These are phyloP conservation scores for Conops quadrifasciatus DNA, from an alignment of 2,888 invertebrate species.

Conservation along the genomic window DNA sequence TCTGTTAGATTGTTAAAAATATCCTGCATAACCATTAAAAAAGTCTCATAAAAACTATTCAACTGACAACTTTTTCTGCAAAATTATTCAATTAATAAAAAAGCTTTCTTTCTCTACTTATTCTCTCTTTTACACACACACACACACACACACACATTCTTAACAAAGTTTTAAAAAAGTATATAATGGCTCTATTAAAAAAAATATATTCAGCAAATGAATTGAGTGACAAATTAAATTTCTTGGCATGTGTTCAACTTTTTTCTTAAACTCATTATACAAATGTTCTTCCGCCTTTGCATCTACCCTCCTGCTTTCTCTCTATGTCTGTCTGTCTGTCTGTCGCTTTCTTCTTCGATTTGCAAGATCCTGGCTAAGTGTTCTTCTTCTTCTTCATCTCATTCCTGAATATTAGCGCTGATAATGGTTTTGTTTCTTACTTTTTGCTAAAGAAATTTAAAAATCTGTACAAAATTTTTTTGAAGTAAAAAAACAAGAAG, in stretches of 20 bases:
- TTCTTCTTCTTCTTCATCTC: background rate
- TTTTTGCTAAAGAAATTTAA: too few relatives aligned
- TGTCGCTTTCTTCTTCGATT: background rate
- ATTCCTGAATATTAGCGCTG: constrained; percentile 4
- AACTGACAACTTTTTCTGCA: too few relatives aligned
- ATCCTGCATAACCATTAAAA: too few relatives aligned
- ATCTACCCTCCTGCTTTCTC: background rate
- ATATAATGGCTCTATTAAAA: background rate
- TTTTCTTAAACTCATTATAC: background rate
- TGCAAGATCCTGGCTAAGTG: background rate
- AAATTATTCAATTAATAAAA: too few relatives aligned
- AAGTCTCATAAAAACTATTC: too few relatives aligned
- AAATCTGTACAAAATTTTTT: too few relatives aligned
- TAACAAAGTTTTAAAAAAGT: background rate
- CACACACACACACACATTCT: too few relatives aligned
- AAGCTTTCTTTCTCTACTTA: background rate
- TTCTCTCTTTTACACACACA: too few relatives aligned
- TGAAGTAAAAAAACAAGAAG: background rate
- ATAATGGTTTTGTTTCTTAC: background rate
- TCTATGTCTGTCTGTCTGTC: background rate
- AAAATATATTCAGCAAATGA: constrained; percentile 11
- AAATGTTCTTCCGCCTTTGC: background rate
- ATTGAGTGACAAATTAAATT: constrained; percentile 31
- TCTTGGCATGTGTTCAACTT: constrained; percentile 24
- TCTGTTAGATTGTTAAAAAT: too few relatives aligned